phyloP scores from a whole-genome alignment of 2,888 invertebrate species.

The Macrostomum cliftonense region DNA sequence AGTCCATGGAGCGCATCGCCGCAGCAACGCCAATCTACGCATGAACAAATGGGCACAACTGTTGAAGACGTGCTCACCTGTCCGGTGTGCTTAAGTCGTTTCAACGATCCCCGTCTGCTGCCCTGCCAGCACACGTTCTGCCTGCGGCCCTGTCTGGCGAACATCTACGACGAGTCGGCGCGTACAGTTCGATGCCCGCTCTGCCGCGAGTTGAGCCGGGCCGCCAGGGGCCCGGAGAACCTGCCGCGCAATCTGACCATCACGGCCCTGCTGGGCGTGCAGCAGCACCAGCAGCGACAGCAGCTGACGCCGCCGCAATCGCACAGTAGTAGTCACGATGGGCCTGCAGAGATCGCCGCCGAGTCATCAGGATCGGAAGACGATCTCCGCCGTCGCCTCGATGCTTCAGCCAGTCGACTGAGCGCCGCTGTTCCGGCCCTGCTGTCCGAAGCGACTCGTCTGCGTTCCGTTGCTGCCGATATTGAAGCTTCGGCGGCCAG shows the following conservation, averaged over 20 bases:
- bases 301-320: conserved; percentile 68
- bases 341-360: conserved; percentile 43
- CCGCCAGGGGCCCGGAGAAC: background rate
- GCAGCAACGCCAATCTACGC: too few relatives aligned
- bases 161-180: conserved; percentile 58
- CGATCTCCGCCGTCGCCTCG: conserved; percentile 48
- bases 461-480: conserved; percentile 36
- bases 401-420: conserved; percentile 67
- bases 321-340: conserved; percentile 56
- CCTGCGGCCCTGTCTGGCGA: conserved; percentile 78
- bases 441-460: conserved; percentile 75
- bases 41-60: background rate
- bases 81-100: conserved; percentile 91
- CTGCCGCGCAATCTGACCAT: conserved; percentile 16
- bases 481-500: conserved; percentile 36
- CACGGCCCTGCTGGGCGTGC: conserved; percentile 17
- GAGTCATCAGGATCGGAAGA: conserved; percentile 50
- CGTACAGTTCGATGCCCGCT: conserved; percentile 80
- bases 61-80: conserved; percentile 83
- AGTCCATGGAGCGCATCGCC: too few relatives aligned
- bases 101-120: conserved; percentile 83
- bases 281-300: conserved; percentile 19
- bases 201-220: conserved; percentile 49
- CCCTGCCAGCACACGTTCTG: conserved; percentile 99
- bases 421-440: conserved; percentile 48